Base-by-base conservation (phyloP, 2,113 vertebrate species). In the Myxocyprinus asiaticus region DNA sequence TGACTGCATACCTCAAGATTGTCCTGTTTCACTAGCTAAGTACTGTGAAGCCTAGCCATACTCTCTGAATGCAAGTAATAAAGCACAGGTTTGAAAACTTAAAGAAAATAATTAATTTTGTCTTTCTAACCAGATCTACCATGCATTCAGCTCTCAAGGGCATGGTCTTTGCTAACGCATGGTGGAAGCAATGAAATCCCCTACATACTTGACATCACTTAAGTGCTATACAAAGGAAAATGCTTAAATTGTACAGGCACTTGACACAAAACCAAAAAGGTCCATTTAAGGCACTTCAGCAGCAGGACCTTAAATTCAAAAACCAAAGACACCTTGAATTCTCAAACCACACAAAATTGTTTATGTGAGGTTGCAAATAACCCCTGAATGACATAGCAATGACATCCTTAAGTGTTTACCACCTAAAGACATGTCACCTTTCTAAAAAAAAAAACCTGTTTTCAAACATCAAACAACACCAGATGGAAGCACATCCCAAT, bases 371-470 rank as follows among this genome's bases (percentile, higher is more conserved):
- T 48, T 2, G 17, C 15, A 17, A 62, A 62, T 50, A 62, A 14
- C 58, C 22, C 55, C 55, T 7, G 14, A 58, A 58, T 7, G 14
- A 4, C 53, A 43, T 14, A 72, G 55, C 15, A 14, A 11, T 62
- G 58, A 9, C 5, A 22, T 59, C 2, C 10, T 63, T 6, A 74
- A 74, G 71, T 50, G 45, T 74, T 63, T 74, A 74, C 58, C 17
- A 63, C 22, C 14, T 63, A 0, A 74, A 12, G 70, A 45, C n/a
- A 59, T 73, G 71, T 50, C 58, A 74, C 58, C 44, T 48, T 74
- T 50, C 44, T 14, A 74, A 74, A 33, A 33, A 33, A 50, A 14
- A 33, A 33, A 50, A 14, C 47, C 9, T 3, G 6, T 33, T 7
- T 74, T 48, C 5, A 50, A 74, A 63, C 71, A 74, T 73, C 70